phyloP scores from a whole-genome alignment of 2,888 invertebrate genomes.

The Phortica okadai region DNA sequence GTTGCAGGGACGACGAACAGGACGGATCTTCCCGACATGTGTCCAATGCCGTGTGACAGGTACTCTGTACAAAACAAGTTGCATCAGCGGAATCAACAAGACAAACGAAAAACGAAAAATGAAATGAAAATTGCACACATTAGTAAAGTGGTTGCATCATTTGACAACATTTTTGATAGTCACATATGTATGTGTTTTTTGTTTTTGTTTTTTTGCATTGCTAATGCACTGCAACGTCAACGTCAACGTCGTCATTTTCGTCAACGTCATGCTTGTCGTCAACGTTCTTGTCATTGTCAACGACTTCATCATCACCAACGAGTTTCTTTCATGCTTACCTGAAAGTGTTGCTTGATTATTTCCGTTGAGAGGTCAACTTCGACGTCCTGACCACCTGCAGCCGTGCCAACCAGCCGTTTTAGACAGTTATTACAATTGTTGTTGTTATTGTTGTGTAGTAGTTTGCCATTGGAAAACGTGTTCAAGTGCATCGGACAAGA shows the following conservation, averaged over 20 bases:
- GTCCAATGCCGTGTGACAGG: conserved; percentile 90
- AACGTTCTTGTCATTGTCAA: neutral
- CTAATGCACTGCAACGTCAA: conserved; percentile 28
- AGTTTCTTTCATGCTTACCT: conserved; percentile 66
- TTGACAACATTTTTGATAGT: neutral
- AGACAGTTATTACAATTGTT: neutral
- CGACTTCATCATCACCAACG: conserved; percentile 32
- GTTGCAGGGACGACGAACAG: conserved; percentile 87
- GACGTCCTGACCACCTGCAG: conserved; percentile 75
- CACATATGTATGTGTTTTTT: conserved; percentile 33
- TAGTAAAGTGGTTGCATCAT: neutral
- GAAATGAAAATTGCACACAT: conserved; percentile 30
- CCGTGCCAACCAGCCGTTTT: neutral
- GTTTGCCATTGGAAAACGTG: conserved; percentile 55
- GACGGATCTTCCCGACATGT: conserved; percentile 88
- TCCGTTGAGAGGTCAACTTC: conserved; percentile 76
- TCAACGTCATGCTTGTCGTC: conserved; percentile 1
- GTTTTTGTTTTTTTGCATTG: conserved; percentile 14
- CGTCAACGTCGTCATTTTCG: neutral
- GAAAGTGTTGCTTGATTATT: conserved; percentile 77
- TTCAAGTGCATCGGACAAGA: conserved; percentile 57
- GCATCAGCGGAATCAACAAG: conserved; percentile 1
- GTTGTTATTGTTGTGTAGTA: conserved; percentile 20
- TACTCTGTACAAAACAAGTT: conserved; percentile 79
- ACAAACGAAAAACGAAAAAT: conserved; percentile 7